phyloP scores from a whole-genome alignment of 2,888 invertebrate species.

The Xanthorhoe designata region DNA sequence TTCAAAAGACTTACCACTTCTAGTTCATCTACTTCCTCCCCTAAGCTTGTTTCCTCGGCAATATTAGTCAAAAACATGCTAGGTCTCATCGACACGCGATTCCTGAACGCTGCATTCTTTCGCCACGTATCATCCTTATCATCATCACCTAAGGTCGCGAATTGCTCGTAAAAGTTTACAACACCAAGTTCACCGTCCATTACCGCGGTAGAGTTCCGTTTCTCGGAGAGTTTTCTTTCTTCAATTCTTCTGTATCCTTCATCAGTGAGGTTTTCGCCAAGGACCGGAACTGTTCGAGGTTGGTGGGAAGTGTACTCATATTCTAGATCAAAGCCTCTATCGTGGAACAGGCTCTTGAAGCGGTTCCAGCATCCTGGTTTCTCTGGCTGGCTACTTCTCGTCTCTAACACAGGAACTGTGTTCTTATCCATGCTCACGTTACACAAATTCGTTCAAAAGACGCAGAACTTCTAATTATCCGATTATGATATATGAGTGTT shows the following conservation, averaged over 20 bases:
- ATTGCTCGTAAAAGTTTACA: slow-evolving; percentile 79
- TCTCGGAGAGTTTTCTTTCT: slow-evolving; percentile 53
- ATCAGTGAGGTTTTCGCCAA: slow-evolving; percentile 56
- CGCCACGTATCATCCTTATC: slow-evolving; percentile 59
- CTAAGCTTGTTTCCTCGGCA: slow-evolving; percentile 67
- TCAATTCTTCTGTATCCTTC: slow-evolving; percentile 65
- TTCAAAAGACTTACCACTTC: slow-evolving; percentile 65
- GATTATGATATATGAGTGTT: slow-evolving; percentile 30
- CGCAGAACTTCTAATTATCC: slow-evolving; percentile 27
- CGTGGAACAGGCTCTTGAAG: slow-evolving; percentile 75
- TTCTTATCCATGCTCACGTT: slow-evolving; percentile 48
- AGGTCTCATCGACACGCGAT: slow-evolving; percentile 75
- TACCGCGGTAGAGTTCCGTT: slow-evolving; percentile 43
- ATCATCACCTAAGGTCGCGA: slow-evolving; percentile 70
- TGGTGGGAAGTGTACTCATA: slow-evolving; percentile 63
- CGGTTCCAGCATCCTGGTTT: slow-evolving; percentile 72
- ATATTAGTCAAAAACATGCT: slow-evolving; percentile 76
- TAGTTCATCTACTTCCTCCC: slow-evolving; percentile 65
- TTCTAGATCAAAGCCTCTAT: slow-evolving; percentile 77
- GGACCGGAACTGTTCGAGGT: slow-evolving; percentile 41
- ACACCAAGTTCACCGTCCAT: slow-evolving; percentile 63
- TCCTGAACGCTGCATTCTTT: slow-evolving; percentile 58
- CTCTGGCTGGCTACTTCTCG: slow-evolving; percentile 14
- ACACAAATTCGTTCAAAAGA: not conserved
- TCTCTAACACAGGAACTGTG: slow-evolving; percentile 36